Conservation (phyloP, 1,140 invertebrate genomes). For the Aricia agestis region DNA sequence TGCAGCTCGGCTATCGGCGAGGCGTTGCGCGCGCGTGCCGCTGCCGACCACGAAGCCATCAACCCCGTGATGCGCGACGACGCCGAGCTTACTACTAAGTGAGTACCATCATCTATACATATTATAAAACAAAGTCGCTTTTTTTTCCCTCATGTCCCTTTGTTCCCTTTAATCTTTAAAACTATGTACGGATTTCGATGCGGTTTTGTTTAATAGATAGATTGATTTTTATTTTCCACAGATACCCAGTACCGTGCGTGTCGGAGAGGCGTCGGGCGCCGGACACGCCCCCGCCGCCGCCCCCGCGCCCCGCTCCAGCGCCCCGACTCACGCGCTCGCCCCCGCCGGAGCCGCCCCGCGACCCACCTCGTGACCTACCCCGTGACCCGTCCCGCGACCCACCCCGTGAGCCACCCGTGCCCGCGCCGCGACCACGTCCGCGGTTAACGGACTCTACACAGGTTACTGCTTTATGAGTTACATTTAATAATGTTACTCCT, state of each 20-base stretch:
- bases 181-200: too few relatives aligned
- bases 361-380: constrained; percentile 18
- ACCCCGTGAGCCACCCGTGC: constrained; percentile 11
- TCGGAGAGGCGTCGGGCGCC: constrained; percentile 25
- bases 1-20: constrained; percentile 59
- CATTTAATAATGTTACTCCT: too few relatives aligned
- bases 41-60: too few relatives aligned
- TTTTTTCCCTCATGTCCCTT: too few relatives aligned
- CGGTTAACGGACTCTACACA: constrained; percentile 2
- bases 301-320: constrained; percentile 19
- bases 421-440: constrained; percentile 18
- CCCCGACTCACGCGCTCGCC: constrained; percentile 19
- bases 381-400: constrained; percentile 14
- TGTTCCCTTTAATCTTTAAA: too few relatives aligned
- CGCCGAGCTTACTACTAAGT: too few relatives aligned
- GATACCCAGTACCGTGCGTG: constrained; percentile 18
- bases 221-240: neutral
- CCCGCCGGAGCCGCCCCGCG: constrained; percentile 23
- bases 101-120: too few relatives aligned
- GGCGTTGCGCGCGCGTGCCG: constrained; percentile 33
- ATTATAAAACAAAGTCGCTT: too few relatives aligned
- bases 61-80: too few relatives aligned
- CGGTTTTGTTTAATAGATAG: too few relatives aligned
- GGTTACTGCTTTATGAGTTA: neutral
- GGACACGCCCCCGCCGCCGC: constrained; percentile 20